Conservation (phyloP, 2,888 invertebrate species). For the Isotomurus palustris region DNA sequence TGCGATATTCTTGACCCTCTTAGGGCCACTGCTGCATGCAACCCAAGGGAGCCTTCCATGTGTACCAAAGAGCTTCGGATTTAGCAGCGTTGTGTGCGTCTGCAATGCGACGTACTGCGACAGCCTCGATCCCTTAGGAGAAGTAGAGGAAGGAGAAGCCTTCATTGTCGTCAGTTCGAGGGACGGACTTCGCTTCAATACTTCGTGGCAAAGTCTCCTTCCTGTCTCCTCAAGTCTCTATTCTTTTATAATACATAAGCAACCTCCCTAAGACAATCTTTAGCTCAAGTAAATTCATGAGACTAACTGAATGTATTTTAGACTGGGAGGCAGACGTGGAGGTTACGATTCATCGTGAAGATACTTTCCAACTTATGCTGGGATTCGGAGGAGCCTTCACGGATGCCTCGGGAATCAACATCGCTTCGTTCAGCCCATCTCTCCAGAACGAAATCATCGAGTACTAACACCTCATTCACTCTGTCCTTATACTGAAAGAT, state of each 20-base stretch:
- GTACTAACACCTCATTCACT: neutral
- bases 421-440: conserved; percentile 47
- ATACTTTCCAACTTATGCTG: conserved; percentile 50
- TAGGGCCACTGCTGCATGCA: no score
- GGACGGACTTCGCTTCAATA: neutral
- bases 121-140: conserved; percentile 10
- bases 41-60: conserved; percentile 1
- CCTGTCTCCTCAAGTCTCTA: neutral
- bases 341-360: conserved; percentile 23
- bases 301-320: no score
- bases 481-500: neutral
- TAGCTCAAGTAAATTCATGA: no score
- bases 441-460: conserved; percentile 9
- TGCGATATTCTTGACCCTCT: no score
- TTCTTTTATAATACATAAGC: no score
- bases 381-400: conserved; percentile 59
- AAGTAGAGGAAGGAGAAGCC: conserved; percentile 8
- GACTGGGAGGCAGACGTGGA: no score
- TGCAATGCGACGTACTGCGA: conserved; percentile 34
- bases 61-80: conserved; percentile 21
- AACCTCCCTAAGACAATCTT: no score
- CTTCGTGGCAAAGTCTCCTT: neutral
- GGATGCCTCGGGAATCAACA: conserved; percentile 64
- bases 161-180: conserved; percentile 11
- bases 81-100: conserved; percentile 31